Evolutionary conservation across 2,113 vertebrate genomes (phyloP), one percentile per base, ranked within the genome.

Genomic region (Gymnarchus niloticus): DNA sequence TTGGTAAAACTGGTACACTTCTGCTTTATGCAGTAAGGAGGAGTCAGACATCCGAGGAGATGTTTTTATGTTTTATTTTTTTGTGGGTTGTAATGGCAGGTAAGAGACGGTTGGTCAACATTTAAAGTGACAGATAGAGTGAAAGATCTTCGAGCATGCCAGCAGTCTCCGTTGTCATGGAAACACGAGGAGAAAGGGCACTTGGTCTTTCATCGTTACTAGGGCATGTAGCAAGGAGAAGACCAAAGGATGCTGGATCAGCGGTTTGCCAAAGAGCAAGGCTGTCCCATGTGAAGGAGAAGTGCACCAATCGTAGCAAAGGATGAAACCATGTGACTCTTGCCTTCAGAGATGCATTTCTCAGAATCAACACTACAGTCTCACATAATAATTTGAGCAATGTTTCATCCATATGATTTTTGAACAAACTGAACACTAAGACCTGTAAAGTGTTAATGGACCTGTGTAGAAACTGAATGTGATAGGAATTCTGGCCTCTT

Each of bases 71-170:
- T n/a, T n/a, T n/a, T n/a, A n/a, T n/a, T n/a, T 73, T 41, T n/a
- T 73, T 6, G 28, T 6, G 65, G 33, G 33, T 33, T 41, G 65
- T 73, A 41, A 33, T 73, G 65, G 65, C 65, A 73, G 65, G 65
- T 37, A 19, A 33, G 33, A 73, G 65, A 73, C 5, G 33, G 33
- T 73, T 17, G 33, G 65, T 28, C 33, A 6, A 41, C 33, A 6
- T 73, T 33, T 73, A 73, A 73, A 73, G 41, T 73, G 65, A 73
- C 65, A 73, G 65, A 73, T 73, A 28, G 65, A 73, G 65, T 5
- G 33, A 41, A 41, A 73, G 65, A 33, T 73, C 65, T 73, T 33
- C 33, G 14, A 33, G 65, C 65, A 73, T 73, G 65, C 65, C 65
- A 6, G 65, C 33, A 73, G 65, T 73, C 33, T 28, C 12, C 33